Base-by-base conservation (phyloP, 2,888 invertebrate genomes). In the Tenthredo distinguenda region DNA sequence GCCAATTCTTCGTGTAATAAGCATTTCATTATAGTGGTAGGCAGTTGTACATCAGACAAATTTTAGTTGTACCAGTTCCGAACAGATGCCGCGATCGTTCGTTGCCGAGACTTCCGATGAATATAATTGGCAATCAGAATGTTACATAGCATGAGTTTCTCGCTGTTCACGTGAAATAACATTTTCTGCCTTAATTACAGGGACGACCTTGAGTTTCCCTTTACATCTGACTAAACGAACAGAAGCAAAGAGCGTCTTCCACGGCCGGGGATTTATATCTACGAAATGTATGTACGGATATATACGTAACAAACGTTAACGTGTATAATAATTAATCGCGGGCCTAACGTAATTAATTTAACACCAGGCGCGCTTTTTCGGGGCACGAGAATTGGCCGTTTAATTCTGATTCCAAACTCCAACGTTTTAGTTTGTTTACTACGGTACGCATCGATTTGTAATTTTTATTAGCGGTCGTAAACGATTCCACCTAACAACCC, bases 81-180 rank as follows among this genome's bases (percentile, higher is more conserved):
- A 68, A 18, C 68, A 68, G 68, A 34, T 68, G 68, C 68, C 34
- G 68, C 68, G 34, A 34, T 34, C 34, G 34, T 34, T 34, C 6
- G 15, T 34, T 12, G 58, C 6, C 15, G 55, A n/a, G 55, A 55
- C 55, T 55, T n/a, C 1, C 34, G 68, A 68, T 31, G 34, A 68
- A 68, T 68, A 68, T 68, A 68, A 68, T 68, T 68, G 68, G 68
- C 68, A 68, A 68, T 68, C 68, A 34, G 68, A 68, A 68, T 68
- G 34, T 68, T 68, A 68, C 68, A 68, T 21, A 9, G 68, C 34
- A 68, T 68, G 34, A 68, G 34, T 31, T 68, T 68, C 34, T 68
- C 58, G 58, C 68, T 34, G 68, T 68, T 68, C 15, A 68, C 68
- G 31, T 68, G 68, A 68, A 68, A 68, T 26, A 34, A 31, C 34